Evolutionary conservation across 2,797 vertebrate species (phyloP).

Genomic region (Sorex maritimensis): DNA sequence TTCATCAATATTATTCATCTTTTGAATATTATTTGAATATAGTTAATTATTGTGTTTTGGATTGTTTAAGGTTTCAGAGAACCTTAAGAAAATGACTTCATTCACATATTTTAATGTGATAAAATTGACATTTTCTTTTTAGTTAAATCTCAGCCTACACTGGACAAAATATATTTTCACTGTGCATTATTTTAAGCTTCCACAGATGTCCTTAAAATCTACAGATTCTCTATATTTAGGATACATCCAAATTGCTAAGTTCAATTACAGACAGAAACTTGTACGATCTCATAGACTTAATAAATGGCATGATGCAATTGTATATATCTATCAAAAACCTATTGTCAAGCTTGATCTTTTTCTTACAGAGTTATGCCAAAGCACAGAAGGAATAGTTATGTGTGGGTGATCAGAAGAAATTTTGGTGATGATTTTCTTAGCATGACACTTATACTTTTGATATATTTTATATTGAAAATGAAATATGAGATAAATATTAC

Average conservation of each 20-base stretch:
- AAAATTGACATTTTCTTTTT: constrained; percentile 82
- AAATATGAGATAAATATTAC: background rate
- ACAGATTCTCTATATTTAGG: constrained; percentile 55
- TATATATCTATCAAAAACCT: background rate
- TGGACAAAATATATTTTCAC: constrained; percentile 81
- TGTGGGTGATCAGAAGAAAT: background rate
- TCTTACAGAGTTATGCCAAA: background rate
- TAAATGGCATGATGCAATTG: background rate
- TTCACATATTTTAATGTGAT: constrained; percentile 78
- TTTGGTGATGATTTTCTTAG: background rate
- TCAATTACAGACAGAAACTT: constrained; percentile 51
- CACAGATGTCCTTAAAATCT: constrained; percentile 71
- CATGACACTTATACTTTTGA: constrained; percentile 34
- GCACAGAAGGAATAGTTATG: background rate
- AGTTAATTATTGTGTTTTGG: constrained; percentile 16
- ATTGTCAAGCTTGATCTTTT: constrained; percentile 11
- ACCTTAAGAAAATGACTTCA: constrained; percentile 61
- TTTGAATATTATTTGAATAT: constrained; percentile 38
- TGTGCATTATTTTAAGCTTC: constrained; percentile 72
- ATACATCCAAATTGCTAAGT: constrained; percentile 61
- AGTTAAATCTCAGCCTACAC: constrained; percentile 62
- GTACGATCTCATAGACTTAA: constrained; percentile 62
- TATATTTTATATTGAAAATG: background rate
- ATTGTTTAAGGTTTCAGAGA: constrained; percentile 50
- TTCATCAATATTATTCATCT: constrained; percentile 13